Conservation (phyloP, 92 coral and sea anemone species). For the Bergia sp. region DNA sequence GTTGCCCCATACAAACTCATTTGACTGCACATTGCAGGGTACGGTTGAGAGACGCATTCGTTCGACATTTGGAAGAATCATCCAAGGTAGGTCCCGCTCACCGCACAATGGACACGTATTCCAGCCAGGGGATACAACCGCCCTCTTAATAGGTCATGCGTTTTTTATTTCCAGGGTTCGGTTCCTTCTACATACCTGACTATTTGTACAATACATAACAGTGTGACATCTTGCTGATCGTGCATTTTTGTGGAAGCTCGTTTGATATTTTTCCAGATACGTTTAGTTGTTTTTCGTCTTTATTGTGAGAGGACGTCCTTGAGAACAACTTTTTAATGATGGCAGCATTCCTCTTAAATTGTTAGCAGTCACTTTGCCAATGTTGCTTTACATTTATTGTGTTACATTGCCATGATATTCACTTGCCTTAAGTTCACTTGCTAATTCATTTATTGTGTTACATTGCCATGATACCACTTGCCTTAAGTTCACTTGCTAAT, state of each 20-base stretch:
- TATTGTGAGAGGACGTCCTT: not conserved
- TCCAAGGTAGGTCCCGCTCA: constrained; percentile 66
- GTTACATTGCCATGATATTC: not conserved
- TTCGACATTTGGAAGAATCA: constrained; percentile 78
- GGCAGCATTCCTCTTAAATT: too few species aligned
- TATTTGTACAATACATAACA: not conserved
- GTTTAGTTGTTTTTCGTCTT: not conserved
- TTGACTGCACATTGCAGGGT: constrained; percentile 45
- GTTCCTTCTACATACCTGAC: not conserved
- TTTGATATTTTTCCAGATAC: not conserved
- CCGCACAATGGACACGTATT: not conserved
- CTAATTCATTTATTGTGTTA: not conserved
- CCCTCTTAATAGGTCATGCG: not conserved
- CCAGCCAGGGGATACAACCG: not conserved
- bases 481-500: not conserved
- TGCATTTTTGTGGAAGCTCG: not conserved
- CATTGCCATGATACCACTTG: not conserved
- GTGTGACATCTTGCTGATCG: not conserved
- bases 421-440: not conserved
- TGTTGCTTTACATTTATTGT: too few species aligned
- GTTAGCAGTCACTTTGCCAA: too few species aligned
- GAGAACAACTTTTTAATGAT: too few species aligned
- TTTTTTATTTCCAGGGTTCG: not conserved
- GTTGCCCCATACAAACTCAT: not conserved
- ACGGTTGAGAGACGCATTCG: constrained; percentile 86